Percentiles rank a stretch among this genome's conserved stretches.
phyloP scores from a whole-genome alignment of 2,797 vertebrate genomes.

The Dicrostonyx torquatus region DNA sequence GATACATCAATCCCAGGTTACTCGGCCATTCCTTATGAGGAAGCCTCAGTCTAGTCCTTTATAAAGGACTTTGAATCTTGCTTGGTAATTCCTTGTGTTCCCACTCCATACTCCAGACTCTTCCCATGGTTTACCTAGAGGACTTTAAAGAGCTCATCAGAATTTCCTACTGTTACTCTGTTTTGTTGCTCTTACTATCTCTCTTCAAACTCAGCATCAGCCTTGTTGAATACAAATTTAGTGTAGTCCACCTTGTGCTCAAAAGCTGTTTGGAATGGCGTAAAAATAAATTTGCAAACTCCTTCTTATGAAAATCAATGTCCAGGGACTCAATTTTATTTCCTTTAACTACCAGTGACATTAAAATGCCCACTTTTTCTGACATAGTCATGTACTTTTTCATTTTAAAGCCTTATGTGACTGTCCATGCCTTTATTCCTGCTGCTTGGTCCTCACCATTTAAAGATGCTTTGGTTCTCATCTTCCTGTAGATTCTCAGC shows the following conservation, averaged over 20 bases:
- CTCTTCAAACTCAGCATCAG: not conserved
- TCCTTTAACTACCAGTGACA: not conserved
- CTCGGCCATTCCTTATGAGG: not conserved
- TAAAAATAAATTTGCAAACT: not conserved
- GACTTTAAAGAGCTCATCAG: not conserved
- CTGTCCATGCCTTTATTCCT: not conserved
- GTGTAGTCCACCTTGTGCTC: not conserved
- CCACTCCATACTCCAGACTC: not conserved
- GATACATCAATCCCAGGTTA: not conserved
- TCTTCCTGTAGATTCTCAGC: not conserved
- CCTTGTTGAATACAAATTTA: slow-evolving; percentile 26
- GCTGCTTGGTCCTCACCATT: not conserved
- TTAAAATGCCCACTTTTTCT: not conserved
- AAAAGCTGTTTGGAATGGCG: not conserved
- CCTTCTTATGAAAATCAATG: not conserved
- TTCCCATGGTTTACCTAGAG: not conserved
- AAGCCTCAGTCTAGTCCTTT: not conserved
- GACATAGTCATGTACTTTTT: not conserved
- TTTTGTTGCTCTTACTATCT: not conserved
- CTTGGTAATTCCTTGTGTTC: not conserved
- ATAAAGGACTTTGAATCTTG: not conserved
- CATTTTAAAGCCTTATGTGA: not conserved
- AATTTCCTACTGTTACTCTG: not conserved
- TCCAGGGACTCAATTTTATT: not conserved
- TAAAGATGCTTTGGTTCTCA: not conserved